These are phyloP conservation scores for Diplazon laetatorius DNA, from an alignment of 2,888 invertebrate genomes.

Conservation along the genomic window DNA sequence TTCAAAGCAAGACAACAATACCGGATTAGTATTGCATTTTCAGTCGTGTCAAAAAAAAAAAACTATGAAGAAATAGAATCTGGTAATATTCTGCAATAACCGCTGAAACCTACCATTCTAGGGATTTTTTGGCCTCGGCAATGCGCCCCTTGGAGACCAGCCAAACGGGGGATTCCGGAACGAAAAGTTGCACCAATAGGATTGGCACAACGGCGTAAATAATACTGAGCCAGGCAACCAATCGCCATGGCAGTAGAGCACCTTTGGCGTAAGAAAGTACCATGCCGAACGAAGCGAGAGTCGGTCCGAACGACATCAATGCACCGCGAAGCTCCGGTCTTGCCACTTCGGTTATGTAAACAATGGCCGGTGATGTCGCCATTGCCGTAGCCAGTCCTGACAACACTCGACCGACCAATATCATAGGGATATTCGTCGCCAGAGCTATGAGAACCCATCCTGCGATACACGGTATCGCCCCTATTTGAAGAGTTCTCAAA, in stretches of 20 bases:
- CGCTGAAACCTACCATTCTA: slow-evolving; percentile 83
- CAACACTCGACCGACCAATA: slow-evolving; percentile 84
- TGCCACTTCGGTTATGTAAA: slow-evolving; percentile 86
- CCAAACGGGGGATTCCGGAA: slow-evolving; percentile 86
- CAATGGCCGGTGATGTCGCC: slow-evolving; percentile 85
- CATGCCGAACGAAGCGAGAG: slow-evolving; percentile 86
- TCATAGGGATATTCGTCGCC: slow-evolving; percentile 83
- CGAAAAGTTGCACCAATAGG: slow-evolving; percentile 82
- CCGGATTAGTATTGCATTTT: too few species aligned
- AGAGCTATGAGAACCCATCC: slow-evolving; percentile 85
- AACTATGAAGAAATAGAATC: too few species aligned
- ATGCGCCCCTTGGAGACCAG: slow-evolving; percentile 84
- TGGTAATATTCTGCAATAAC: too few species aligned
- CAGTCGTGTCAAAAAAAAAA: too few species aligned
- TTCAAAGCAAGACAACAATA: too few species aligned
- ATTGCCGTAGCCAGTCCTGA: slow-evolving; percentile 85
- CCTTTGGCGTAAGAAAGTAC: slow-evolving; percentile 84
- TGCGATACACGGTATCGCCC: slow-evolving; percentile 83
- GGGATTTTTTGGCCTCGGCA: slow-evolving; percentile 84
- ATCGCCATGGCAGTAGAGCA: slow-evolving; percentile 84
- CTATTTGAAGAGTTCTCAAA: slow-evolving; percentile 84
- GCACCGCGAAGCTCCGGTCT: slow-evolving; percentile 86
- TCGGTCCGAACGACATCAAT: slow-evolving; percentile 85
- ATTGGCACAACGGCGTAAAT: slow-evolving; percentile 84
- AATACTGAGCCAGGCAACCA: slow-evolving; percentile 84